Evolutionary conservation across 2,113 vertebrate species (phyloP).

Genomic region (Potamarius usumacintae): DNA sequence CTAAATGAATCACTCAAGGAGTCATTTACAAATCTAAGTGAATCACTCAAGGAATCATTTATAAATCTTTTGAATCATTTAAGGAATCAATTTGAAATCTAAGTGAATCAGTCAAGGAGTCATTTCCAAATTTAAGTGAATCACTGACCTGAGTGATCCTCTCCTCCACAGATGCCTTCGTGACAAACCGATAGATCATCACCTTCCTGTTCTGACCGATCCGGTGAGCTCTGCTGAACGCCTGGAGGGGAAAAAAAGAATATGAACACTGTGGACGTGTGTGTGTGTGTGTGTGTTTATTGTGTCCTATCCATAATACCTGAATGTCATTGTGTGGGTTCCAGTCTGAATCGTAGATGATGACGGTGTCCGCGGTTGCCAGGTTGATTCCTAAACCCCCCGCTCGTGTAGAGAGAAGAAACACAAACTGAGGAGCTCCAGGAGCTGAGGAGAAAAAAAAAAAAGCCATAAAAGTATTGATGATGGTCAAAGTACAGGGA

Average conservation of each 20-base stretch:
- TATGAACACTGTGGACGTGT: neutral
- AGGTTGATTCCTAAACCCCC: conserved; percentile 97
- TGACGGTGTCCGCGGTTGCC: conserved; percentile 95
- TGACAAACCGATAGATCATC: conserved; percentile 99
- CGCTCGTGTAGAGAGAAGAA: conserved; percentile 95
- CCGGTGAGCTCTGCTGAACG: conserved; percentile 96
- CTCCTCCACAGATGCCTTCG: conserved; percentile 96
- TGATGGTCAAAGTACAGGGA: neutral
- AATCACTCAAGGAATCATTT: too few species aligned
- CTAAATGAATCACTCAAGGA: too few species aligned
- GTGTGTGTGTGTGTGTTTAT: neutral
- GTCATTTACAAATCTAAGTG: too few species aligned
- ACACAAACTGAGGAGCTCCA: conserved; percentile 95
- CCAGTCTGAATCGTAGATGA: conserved; percentile 99
- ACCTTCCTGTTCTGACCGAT: conserved; percentile 98
- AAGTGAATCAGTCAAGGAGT: neutral
- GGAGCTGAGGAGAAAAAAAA: conserved; percentile 71
- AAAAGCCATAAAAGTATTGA: neutral
- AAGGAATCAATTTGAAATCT: too few species aligned
- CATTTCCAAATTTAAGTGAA: neutral
- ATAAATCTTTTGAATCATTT: too few species aligned
- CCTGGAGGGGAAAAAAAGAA: conserved; percentile 67
- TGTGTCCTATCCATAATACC: conserved; percentile 67
- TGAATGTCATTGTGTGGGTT: conserved; percentile 99
- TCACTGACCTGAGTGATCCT: conserved; percentile 85